phyloP scores from a whole-genome alignment of 2,113 vertebrate species.

The Hemicordylus capensis region DNA sequence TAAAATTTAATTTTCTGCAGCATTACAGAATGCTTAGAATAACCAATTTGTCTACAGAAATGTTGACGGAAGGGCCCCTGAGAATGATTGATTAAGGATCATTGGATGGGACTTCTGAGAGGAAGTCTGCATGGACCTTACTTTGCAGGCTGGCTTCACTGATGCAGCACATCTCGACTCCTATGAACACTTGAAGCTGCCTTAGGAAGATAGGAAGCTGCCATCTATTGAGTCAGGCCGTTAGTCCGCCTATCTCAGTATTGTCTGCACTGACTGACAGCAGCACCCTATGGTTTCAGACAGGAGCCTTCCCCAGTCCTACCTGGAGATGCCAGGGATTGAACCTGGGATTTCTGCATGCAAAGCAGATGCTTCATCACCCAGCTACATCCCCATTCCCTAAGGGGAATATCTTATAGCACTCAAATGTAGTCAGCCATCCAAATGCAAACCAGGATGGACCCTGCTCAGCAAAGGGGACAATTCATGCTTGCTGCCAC shows the following conservation, averaged over 20 bases:
- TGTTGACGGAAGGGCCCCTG: no score
- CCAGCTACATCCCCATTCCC: no score
- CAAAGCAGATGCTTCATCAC: no score
- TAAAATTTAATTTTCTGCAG: constrained; percentile 54
- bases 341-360: background rate
- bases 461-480: no score
- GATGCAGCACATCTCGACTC: background rate
- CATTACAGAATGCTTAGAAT: background rate
- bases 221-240: background rate
- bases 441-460: no score
- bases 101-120: constrained; percentile 11
- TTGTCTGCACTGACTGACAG: background rate
- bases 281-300: no score
- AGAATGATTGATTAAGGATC: background rate
- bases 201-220: no score
- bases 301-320: background rate
- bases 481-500: no score
- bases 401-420: no score
- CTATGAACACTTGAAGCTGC: background rate
- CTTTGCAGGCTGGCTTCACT: background rate
- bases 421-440: no score
- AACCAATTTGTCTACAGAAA: no score
- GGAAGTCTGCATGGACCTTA: constrained; percentile 24
- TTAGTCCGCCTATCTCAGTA: background rate
- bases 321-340: background rate